Percentiles rank a stretch among this genome's conserved stretches.
These are phyloP conservation scores for Regulus satrapa DNA, from an alignment of 2,113 vertebrate genomes.

Conservation along the genomic window DNA sequence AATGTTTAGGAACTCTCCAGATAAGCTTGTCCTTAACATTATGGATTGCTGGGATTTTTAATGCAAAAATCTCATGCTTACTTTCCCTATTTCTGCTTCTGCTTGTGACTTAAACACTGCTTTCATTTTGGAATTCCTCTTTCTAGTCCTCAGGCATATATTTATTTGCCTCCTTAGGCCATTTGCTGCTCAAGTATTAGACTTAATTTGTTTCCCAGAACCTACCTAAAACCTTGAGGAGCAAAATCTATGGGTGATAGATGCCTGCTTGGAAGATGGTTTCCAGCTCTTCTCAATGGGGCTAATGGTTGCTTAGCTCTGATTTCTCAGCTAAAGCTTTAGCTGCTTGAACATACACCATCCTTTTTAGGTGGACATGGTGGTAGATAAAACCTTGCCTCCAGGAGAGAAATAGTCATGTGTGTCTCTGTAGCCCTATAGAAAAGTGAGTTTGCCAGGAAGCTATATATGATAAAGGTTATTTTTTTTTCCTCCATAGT, in stretches of 20 bases:
- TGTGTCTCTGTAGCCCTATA: background rate
- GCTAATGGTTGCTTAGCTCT: background rate
- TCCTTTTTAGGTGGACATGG: background rate
- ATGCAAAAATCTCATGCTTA: background rate
- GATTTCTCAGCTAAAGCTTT: background rate
- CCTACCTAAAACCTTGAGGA: background rate
- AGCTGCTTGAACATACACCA: background rate
- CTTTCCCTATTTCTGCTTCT: background rate
- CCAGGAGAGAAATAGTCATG: background rate
- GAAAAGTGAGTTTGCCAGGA: background rate
- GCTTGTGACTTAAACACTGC: background rate
- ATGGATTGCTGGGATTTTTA: background rate
- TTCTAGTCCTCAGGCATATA: background rate
- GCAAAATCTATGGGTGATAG: background rate
- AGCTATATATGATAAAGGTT: background rate
- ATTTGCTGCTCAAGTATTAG: background rate
- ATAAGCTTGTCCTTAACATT: background rate
- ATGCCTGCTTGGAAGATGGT: background rate
- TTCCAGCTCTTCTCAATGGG: background rate
- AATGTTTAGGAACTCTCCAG: background rate
- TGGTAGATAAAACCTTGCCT: background rate
- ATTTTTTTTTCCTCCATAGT: fast-evolving
- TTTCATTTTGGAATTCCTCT: background rate
- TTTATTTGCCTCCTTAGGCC: background rate
- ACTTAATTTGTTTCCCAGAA: background rate